Base-by-base conservation (phyloP, 2,888 invertebrate species). In the Lamellibrachia satsuma region DNA sequence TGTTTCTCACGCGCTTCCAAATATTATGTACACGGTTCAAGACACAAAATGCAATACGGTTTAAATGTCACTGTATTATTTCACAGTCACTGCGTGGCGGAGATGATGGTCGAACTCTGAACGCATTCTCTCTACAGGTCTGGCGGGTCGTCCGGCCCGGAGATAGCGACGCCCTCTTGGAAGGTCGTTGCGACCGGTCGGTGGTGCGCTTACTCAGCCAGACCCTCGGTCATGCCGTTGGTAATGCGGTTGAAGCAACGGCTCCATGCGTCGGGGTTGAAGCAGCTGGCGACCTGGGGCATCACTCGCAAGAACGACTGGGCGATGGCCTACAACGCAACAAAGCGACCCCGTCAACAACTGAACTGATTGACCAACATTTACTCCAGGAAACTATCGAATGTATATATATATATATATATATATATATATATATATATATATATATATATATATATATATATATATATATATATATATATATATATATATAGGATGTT, bases 211-310 rank as follows among this genome's bases (percentile, higher is more conserved):
- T 51, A 52, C n/a, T 11, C 51, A 7, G 51, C 22, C 15, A 91
- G 91, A 39, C 91, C 55, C 3, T 55, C 91, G 91, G 57, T 55
- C 55, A 91, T 91, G 4, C 91, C 91, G 22, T 55, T 15, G 91
- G 55, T 91, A 52, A 91, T 91, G 55, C 91, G 91, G 52, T 91
- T 91, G 91, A 91, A 91, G 57, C 94, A 94, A 52, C 93, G 92
- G 90, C 90, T 60, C 93, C 93, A 94, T 57, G 94, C 93, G 39
- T 57, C 92, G 8, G 75, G 11, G 93, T 94, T 94, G 93, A 93
- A 93, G 91, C 93, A 93, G 52, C 90, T 90, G 90, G 90, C 90
- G 75, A 93, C 93, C 93, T 93, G 93, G 75, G 93, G 93, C 90
- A 94, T 90, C 52, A 94, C 93, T n/a, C 91, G 52, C 57, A 55